Conservation (phyloP, 2,888 invertebrate species). For the Melinaea marsaeus region DNA sequence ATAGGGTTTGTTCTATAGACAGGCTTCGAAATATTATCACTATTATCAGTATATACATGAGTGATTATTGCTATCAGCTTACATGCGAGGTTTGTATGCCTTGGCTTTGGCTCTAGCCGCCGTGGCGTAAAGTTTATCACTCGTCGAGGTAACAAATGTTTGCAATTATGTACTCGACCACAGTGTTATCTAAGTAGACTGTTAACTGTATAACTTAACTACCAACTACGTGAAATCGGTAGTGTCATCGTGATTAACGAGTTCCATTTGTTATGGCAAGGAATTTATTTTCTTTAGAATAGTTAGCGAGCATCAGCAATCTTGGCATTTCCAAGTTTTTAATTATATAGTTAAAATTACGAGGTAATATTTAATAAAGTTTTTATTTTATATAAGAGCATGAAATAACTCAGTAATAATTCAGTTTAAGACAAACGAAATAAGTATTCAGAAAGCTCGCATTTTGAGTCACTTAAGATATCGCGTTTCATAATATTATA, state of each 20-base stretch:
- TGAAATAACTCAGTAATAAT: neutral
- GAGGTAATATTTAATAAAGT: conserved; percentile 14
- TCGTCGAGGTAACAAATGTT: conserved; percentile 33
- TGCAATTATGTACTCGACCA: conserved; percentile 34
- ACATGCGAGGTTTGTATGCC: conserved; percentile 46
- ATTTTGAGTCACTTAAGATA: neutral
- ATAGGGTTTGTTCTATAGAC: conserved; percentile 53
- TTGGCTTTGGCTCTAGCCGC: conserved; percentile 36
- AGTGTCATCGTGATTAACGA: conserved; percentile 21
- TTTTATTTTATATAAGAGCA: conserved; percentile 11
- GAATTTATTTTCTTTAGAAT: conserved; percentile 7
- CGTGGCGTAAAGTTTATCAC: conserved; percentile 35
- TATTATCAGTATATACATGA: conserved; percentile 57
- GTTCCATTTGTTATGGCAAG: conserved; percentile 16
- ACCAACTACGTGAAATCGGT: conserved; percentile 22
- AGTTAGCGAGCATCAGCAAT: conserved; percentile 3
- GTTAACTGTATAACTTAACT: conserved; percentile 28
- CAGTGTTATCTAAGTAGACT: conserved; percentile 33
- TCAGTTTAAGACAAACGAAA: neutral
- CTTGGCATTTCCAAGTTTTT: conserved; percentile 3
- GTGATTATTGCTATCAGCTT: conserved; percentile 47
- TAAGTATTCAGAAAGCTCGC: conserved; percentile 4
- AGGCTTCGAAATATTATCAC: conserved; percentile 43
- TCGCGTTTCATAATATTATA: conserved; percentile 15
- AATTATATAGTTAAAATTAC: conserved; percentile 12